Evolutionary conservation across 2,797 vertebrate genomes (phyloP), one percentile per base, ranked within the genome.

Genomic region (Argentina silus): DNA sequence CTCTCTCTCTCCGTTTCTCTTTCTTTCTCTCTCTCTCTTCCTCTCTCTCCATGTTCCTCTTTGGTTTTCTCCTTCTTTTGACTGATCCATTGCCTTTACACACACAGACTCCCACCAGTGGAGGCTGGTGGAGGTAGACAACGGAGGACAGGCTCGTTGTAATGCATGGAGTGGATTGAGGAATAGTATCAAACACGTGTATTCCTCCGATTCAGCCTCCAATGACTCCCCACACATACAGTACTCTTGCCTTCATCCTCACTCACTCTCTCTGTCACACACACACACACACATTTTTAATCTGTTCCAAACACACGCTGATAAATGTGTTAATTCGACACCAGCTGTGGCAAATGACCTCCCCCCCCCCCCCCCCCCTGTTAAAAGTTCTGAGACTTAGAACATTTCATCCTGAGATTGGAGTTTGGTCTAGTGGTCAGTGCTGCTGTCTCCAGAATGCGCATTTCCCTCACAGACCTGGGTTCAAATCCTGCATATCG

Each of bases 271-370:
- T 2, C 15, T n/a, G 14, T 10, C 42, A 65, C 43, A 65, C 63
- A 65, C 63, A 62, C 59, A 21, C 9, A 61, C 57, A 50, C 56
- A 48, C 12, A 12, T 53, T 17, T 56, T 90, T 90, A 86, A 92
- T 92, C 91, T 91, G 85, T 90, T 92, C 90, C 88, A 89, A 91
- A 90, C 89, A 90, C 88, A 88, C 86, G 75, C 89, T 91, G 87
- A 85, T 92, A 91, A 92, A 92, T 90, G 90, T 92, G 90, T 91
- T 92, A 92, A 91, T 92, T 92, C 87, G 87, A 89, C 87, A 90
- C 91, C 91, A 91, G 91, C 90, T 92, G 90, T 91, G 90, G 86
- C 87, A 87, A 91, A 90, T 90, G 87, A 19, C 64, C 59, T 36
- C 50, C 51, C 1, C 4, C 67, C 42, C 23, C 45, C 42, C 7